A percentile compares a stretch with the other conserved stretches of the same genome.
Evolutionary conservation across 1,140 invertebrate species (phyloP).

Genomic region (Cryptotermes secundus): DNA sequence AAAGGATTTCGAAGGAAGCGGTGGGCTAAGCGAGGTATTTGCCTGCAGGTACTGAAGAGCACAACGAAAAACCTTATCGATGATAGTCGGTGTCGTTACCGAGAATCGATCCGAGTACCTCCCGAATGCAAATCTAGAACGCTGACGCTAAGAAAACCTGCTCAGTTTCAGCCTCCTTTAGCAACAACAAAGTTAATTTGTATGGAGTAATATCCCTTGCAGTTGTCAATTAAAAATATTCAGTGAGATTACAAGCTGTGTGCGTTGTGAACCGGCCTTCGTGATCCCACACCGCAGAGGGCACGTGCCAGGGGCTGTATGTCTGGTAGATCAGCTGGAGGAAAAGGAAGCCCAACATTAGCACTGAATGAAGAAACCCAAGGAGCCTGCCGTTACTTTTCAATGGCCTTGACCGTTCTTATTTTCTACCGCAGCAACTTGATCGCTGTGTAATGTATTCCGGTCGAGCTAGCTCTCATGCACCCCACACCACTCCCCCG

Average conservation of each 20-base stretch:
- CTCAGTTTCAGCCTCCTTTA: too few species aligned
- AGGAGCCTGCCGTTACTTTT: neutral
- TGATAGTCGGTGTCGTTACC: too few species aligned
- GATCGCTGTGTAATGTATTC: neutral
- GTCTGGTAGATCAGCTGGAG: slow-evolving; percentile 1
- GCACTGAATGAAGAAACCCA: neutral
- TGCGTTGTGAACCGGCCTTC: neutral
- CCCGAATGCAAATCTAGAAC: too few species aligned
- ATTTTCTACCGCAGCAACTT: neutral
- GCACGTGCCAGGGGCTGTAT: neutral
- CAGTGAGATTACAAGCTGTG: neutral
- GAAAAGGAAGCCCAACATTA: neutral
- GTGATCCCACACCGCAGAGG: neutral
- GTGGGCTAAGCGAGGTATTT: too few species aligned
- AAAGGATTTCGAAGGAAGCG: too few species aligned
- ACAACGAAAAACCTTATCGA: too few species aligned
- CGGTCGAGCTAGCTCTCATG: neutral
- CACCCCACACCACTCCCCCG: neutral
- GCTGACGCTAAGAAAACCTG: too few species aligned
- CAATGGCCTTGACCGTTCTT: neutral
- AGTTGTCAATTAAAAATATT: too few species aligned
- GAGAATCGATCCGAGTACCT: too few species aligned
- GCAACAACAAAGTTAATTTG: too few species aligned
- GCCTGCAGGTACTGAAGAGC: too few species aligned
- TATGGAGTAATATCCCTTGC: too few species aligned